These are phyloP conservation scores for Eupithecia subfuscata DNA, from an alignment of 2,888 invertebrate genomes.

Conservation along the genomic window DNA sequence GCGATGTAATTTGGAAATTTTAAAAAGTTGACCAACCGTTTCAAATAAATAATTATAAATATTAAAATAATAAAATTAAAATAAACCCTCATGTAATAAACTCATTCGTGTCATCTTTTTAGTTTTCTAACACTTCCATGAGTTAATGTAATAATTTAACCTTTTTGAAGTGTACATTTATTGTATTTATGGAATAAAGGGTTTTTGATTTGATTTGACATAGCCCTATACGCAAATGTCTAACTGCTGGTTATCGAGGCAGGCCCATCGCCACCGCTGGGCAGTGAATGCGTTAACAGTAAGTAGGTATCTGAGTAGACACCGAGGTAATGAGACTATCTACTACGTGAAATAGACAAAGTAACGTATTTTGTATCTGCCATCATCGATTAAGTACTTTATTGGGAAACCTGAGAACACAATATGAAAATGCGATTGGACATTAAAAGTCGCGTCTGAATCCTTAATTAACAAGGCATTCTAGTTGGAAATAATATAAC, in stretches of 20 bases:
- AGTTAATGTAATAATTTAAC: too few relatives aligned
- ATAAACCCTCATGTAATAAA: not conserved
- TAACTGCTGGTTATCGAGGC: too few relatives aligned
- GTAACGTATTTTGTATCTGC: not conserved
- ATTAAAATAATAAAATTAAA: too few relatives aligned
- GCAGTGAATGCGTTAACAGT: not conserved
- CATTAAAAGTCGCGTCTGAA: conserved; percentile 19
- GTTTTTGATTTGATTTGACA: too few relatives aligned
- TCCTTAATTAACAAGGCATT: not conserved
- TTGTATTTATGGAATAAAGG: too few relatives aligned
- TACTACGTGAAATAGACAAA: not conserved
- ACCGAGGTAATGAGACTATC: not conserved
- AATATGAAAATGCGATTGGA: not conserved
- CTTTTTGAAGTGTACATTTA: too few relatives aligned
- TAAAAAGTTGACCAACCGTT: not conserved
- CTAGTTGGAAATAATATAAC: conserved; percentile 31
- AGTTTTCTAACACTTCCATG: not conserved
- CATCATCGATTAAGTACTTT: not conserved
- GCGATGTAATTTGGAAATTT: not conserved
- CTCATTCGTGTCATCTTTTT: not conserved
- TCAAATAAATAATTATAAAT: not conserved
- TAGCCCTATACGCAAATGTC: too few relatives aligned
- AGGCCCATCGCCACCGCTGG: too few relatives aligned
- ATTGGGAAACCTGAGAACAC: not conserved
- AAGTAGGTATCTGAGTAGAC: not conserved